A percentile compares a stretch with the other conserved stretches of the same genome.
These are phyloP conservation scores for Spisula solida DNA, from an alignment of 2,888 invertebrate genomes.

Conservation along the genomic window DNA sequence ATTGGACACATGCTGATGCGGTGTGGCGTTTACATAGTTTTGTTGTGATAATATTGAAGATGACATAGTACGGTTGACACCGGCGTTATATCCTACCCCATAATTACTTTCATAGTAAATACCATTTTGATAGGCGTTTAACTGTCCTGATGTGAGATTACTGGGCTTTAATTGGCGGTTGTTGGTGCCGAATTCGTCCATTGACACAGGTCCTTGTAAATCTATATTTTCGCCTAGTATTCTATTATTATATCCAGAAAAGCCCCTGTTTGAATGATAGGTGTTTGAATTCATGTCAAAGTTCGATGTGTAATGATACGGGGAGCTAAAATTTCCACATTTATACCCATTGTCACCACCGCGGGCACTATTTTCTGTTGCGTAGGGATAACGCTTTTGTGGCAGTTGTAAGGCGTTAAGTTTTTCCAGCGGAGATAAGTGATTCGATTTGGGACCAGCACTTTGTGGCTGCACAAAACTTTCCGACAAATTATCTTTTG, in stretches of 20 bases:
- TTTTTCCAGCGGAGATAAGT: slow-evolving; percentile 66
- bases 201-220: slow-evolving; percentile 64
- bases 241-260: slow-evolving; percentile 72
- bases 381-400: slow-evolving; percentile 65
- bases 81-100: slow-evolving; percentile 71
- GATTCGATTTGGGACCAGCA: slow-evolving; percentile 69
- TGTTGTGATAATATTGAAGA: slow-evolving; percentile 67
- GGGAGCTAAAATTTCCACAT: slow-evolving; percentile 69
- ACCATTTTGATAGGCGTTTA: slow-evolving; percentile 69
- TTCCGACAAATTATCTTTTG: slow-evolving; percentile 70
- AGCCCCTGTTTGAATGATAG: slow-evolving; percentile 67
- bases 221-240: slow-evolving; percentile 64
- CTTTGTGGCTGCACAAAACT: slow-evolving; percentile 68
- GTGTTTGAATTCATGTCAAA: slow-evolving; percentile 75
- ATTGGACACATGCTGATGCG: slow-evolving; percentile 67
- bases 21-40: slow-evolving; percentile 59
- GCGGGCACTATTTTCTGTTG: slow-evolving; percentile 63
- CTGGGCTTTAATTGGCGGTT: slow-evolving; percentile 70
- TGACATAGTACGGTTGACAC: slow-evolving; percentile 76
- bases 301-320: slow-evolving; percentile 69
- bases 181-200: slow-evolving; percentile 62
- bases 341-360: slow-evolving; percentile 67
- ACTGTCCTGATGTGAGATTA: slow-evolving; percentile 65
- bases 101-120: slow-evolving; percentile 78
- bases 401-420: slow-evolving; percentile 62